phyloP scores from a whole-genome alignment of 2,113 vertebrate species.

The Morone chrysops region DNA sequence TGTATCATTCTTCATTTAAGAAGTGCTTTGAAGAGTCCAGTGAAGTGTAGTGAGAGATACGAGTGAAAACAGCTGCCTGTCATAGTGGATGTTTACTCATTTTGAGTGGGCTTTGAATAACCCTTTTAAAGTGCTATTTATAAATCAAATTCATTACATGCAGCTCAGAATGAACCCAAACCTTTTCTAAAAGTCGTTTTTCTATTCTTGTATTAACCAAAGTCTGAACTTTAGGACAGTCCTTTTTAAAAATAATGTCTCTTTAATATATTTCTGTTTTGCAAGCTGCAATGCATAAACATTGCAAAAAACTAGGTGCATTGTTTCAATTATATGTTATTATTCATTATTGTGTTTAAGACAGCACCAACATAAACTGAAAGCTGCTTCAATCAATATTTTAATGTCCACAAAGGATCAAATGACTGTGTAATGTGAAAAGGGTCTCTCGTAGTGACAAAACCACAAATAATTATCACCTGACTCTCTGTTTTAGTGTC shows the following conservation, averaged over 20 bases:
- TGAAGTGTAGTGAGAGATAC: conserved; percentile 71
- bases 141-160: conserved; percentile 69
- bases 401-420: neutral
- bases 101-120: conserved; percentile 68
- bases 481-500: neutral
- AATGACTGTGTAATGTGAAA: neutral
- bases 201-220: neutral
- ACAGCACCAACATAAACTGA: neutral
- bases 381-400: neutral
- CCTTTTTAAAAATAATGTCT: conserved; percentile 16
- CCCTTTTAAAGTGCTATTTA: conserved; percentile 61
- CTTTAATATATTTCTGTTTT: conserved; percentile 8
- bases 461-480: neutral
- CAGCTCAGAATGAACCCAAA: conserved; percentile 34
- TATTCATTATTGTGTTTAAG: neutral
- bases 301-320: neutral
- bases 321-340: neutral
- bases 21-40: conserved; percentile 77
- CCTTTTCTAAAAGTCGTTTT: conserved; percentile 37
- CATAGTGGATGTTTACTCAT: conserved; percentile 70
- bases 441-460: neutral
- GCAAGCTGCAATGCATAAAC: neutral
- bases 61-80: conserved; percentile 73
- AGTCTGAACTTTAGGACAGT: conserved; percentile 7
- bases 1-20: conserved; percentile 78